Evolutionary conservation across 2,113 vertebrate species (phyloP), one percentile per base, ranked within the genome.

Genomic region (Terrapene triunguis): DNA sequence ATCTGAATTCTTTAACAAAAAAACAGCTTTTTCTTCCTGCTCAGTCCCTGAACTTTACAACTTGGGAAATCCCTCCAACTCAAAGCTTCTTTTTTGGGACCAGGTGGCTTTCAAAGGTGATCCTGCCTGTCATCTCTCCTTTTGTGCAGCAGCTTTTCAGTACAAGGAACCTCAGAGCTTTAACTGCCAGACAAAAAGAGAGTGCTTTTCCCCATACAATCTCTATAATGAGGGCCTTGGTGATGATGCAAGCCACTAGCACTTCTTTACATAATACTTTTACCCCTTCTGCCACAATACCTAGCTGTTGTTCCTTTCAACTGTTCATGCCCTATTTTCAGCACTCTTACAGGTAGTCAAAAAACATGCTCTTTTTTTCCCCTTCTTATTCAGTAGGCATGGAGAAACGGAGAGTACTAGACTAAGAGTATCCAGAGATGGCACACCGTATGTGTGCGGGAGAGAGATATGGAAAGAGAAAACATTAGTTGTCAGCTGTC

Each of bases 361-460:
- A 74, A 65, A 57, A n/a, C 13, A 21, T 17, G 8, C 10, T 27
- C 2, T 11, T 27, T 25, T 27, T 10, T 6, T 6, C 1, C 6
- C 3, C 24, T 12, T 94, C 88, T 93, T 97, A 96, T 92, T 97
- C 87, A 32, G 44, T 86, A 93, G 93, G 89, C 72, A 57, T 3
- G 44, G 92, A 74, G 38, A 89, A 94, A 84, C 16, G 3, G 21
- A 59, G 62, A 80, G 72, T 82, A 89, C 65, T 92, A 85, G 87
- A 65, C 72, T 94, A 50, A 84, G 89, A 82, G 57, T 84, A 88
- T 87, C 82, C 83, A 89, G 83, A 88, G 79, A 91, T 93, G 89
- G 89, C 55, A 92, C 53, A 93, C 85, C 22, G 6, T 42, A 24
- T 74, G 82, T 93, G 84, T 44, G 91, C 38, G 82, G 82, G 80